Conservation (phyloP, 2,797 vertebrate species). For the Tauraco hartlaubi region DNA sequence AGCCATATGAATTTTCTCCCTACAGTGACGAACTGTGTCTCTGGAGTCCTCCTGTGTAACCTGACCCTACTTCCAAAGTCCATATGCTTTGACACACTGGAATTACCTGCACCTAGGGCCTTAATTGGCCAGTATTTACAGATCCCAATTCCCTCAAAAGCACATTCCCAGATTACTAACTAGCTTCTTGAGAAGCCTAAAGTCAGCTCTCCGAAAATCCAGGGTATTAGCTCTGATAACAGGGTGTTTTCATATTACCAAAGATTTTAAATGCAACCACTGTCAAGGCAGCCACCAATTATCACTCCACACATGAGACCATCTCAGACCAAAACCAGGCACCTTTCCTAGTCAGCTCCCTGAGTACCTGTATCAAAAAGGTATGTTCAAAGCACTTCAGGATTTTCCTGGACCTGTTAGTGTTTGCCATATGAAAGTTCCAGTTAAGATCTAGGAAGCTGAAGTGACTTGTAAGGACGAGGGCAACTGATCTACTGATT, state of each 20-base stretch:
- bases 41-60: not conserved
- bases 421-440: not conserved
- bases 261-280: not conserved
- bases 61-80: not conserved
- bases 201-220: not conserved
- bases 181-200: not conserved
- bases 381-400: not conserved
- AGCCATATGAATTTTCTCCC: fast-evolving
- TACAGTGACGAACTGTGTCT: fast-evolving
- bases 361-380: not conserved
- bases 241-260: not conserved
- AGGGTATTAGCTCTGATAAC: not conserved
- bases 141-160: not conserved
- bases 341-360: not conserved
- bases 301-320: not conserved
- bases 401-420: not conserved
- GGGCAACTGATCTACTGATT: not conserved
- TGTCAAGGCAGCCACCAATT: not conserved
- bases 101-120: not conserved
- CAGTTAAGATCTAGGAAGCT: not conserved
- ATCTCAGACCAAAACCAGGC: not conserved
- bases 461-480: not conserved
- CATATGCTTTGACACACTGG: not conserved
- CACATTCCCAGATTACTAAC: not conserved
- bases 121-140: not conserved